phyloP scores from a whole-genome alignment of 2,888 invertebrate genomes.

The Chrysolina oricalcia region DNA sequence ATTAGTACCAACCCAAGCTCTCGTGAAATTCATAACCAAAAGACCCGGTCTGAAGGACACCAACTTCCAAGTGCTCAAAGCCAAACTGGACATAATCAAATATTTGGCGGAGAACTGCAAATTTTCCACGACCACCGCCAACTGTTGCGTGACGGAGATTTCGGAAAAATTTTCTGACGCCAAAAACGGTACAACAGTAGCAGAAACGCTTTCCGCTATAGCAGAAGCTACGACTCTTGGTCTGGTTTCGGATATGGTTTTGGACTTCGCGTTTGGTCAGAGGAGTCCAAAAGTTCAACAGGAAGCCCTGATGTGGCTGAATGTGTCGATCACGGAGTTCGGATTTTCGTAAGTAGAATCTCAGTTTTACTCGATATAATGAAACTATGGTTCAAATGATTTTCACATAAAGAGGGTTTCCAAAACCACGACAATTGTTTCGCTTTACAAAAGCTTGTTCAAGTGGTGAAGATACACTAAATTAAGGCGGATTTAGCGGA shows the following conservation, averaged over 20 bases:
- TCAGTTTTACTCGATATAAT: too few relatives aligned
- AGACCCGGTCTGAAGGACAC: constrained; percentile 93
- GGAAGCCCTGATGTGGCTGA: constrained; percentile 88
- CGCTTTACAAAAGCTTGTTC: too few relatives aligned
- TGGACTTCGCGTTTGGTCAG: constrained; percentile 85
- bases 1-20: constrained; percentile 82
- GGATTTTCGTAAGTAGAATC: constrained; percentile 82
- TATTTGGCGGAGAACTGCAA: constrained; percentile 84
- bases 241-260: constrained; percentile 81
- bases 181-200: constrained; percentile 82
- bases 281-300: constrained; percentile 94
- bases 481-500: too few relatives aligned
- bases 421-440: too few relatives aligned
- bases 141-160: constrained; percentile 85
- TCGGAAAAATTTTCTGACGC: constrained; percentile 89
- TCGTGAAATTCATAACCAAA: constrained; percentile 82
- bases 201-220: constrained; percentile 82
- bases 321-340: constrained; percentile 87
- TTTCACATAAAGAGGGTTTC: too few relatives aligned
- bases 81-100: constrained; percentile 86
- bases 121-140: constrained; percentile 82
- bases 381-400: too few relatives aligned
- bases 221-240: constrained; percentile 87
- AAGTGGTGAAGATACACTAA: too few relatives aligned
- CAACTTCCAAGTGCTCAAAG: constrained; percentile 92